Percentiles rank a stretch among this genome's conserved stretches.
Conservation (phyloP, 1,140 invertebrate genomes). For the Heterodera carotae region DNA sequence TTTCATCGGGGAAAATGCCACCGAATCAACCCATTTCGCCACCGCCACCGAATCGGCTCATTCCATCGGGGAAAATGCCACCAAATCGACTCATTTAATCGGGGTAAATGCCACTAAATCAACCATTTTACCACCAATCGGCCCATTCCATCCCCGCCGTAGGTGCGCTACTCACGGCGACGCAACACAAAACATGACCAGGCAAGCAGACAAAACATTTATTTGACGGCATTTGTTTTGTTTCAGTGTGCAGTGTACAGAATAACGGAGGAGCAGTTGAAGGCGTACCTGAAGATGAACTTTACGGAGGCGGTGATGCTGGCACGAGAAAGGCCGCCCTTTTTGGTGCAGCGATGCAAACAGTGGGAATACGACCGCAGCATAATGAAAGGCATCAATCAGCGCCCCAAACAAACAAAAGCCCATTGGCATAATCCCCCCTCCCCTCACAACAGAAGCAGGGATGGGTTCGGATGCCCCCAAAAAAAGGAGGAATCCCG, state of each 20-base stretch:
- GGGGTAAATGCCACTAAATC: too few species aligned
- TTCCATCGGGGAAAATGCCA: too few species aligned
- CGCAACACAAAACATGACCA: conserved; percentile 26
- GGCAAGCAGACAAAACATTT: conserved; percentile 22
- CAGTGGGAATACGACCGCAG: conserved; percentile 43
- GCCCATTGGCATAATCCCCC: too few species aligned
- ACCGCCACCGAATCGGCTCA: too few species aligned
- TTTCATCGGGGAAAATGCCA: too few species aligned
- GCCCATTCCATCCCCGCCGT: not conserved
- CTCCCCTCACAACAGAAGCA: too few species aligned
- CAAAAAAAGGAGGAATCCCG: too few species aligned
- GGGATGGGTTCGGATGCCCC: too few species aligned
- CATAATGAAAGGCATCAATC: conserved; percentile 28
- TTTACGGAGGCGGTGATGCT: conserved; percentile 37
- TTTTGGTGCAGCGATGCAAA: conserved; percentile 17
- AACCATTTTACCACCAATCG: too few species aligned
- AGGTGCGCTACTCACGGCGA: conserved; percentile 6
- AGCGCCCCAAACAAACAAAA: too few species aligned
- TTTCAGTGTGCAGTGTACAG: conserved; percentile 56
- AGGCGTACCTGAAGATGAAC: conserved; percentile 43
- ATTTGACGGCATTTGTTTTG: conserved; percentile 41
- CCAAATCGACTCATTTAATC: too few species aligned
- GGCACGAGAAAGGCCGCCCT: conserved; percentile 25
- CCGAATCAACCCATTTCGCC: too few species aligned
- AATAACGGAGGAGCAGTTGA: conserved; percentile 35